Base-by-base conservation (phyloP, 2,113 vertebrate species). In the Egretta garzetta region DNA sequence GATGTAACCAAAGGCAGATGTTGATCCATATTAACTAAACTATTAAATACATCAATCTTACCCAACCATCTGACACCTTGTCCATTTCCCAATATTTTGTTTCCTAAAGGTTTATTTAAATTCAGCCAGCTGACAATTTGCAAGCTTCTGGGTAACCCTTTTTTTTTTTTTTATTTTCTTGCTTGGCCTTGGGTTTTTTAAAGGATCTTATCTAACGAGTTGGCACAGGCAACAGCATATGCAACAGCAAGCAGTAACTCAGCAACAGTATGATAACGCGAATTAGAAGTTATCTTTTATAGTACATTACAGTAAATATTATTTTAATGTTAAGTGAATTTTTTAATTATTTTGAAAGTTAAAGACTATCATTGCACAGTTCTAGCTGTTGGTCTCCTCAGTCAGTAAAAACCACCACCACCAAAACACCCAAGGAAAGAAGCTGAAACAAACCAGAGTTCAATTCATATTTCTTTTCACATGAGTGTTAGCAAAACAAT, bases 1-100 rank as follows among this genome's bases (percentile, higher is more conserved):
- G 89, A 95, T 94, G 77, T 94, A 97, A 97, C 91, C 91, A 84
- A 96, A 97, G 93, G 93, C 95, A 97, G 97, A 96, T 94, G 93
- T 87, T 96, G 94, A 97, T 93, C 86, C 86, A 91, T 88, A 96
- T 93, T 95, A 96, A 96, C 89, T 86, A 62, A 94, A 94, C 94
- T 95, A 96, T 97, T 94, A 97, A 94, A 86, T 86, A 74, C 79
- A 96, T 96, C 77, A 96, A 93, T 96, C 93, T 94, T 93, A 76
- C 71, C 67, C 93, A 71, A 82, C 45, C 89, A 90, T 93, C 86
- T 96, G 91, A 97, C 2, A 5, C 77, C 55, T 91, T 88, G 71
- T 91, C 63, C 58, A 77, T 76, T 96, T 91, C 62, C 80, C 77
- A 84, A 55, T 81, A 84, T 76, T 90, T 74, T 87, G 56, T 89